These are phyloP conservation scores for Phrixothrix hirtus DNA, from an alignment of 2,888 invertebrate genomes.

Conservation along the genomic window DNA sequence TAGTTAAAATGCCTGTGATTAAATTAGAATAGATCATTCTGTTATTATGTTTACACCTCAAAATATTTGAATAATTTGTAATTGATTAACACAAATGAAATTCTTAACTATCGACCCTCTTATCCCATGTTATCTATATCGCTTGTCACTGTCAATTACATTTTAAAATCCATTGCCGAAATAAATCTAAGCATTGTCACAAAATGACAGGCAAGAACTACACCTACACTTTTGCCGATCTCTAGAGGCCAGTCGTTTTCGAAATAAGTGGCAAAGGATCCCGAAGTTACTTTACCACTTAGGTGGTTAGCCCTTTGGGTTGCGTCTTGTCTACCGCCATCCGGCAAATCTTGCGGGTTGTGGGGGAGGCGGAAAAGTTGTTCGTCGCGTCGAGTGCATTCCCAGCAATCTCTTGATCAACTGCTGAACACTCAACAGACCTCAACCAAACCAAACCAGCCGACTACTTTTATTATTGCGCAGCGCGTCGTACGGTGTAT, in stretches of 20 bases:
- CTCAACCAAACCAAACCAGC: conserved; percentile 28
- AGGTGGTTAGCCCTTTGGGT: conserved; percentile 30
- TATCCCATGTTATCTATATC: no score
- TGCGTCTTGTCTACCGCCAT: conserved; percentile 37
- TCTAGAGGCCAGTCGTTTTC: not conserved
- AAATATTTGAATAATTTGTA: no score
- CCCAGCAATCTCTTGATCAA: conserved; percentile 49
- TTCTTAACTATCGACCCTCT: no score
- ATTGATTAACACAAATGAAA: no score
- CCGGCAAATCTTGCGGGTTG: conserved; percentile 38
- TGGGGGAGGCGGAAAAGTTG: conserved; percentile 48
- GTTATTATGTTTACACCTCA: no score
- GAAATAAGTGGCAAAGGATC: conserved; percentile 11
- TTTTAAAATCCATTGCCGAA: not conserved
- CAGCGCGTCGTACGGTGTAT: conserved; percentile 36
- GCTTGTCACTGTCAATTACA: not conserved
- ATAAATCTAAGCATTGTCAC: not conserved
- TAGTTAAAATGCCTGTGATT: no score
- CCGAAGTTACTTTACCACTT: conserved; percentile 9
- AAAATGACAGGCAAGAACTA: conserved; percentile 4
- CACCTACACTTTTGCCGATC: conserved; percentile 7
- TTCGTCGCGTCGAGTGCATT: conserved; percentile 50
- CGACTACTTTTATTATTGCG: conserved; percentile 40
- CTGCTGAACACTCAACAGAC: conserved; percentile 33
- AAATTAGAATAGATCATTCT: no score